These are phyloP conservation scores for Gymnorhina tibicen DNA, from an alignment of 2,113 vertebrate genomes.

Conservation along the genomic window DNA sequence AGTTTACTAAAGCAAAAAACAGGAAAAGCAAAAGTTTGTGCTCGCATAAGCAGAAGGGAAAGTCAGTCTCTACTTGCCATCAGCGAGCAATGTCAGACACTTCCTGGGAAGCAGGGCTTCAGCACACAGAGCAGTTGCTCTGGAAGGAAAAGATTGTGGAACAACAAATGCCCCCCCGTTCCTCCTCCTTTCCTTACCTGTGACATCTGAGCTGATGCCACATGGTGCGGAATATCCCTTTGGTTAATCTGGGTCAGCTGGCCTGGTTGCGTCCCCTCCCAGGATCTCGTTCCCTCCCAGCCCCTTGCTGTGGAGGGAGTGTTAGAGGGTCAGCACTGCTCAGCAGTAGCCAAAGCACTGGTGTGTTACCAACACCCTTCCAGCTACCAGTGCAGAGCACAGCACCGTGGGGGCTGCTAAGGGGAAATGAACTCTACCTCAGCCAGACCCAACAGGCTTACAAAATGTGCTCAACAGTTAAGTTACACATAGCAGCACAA, in stretches of 20 bases:
- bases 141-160: not conserved
- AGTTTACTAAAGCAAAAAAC: not conserved
- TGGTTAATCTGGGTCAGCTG: not conserved
- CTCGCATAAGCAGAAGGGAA: not conserved
- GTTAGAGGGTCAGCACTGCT: not conserved
- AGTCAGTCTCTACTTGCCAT: too few relatives aligned
- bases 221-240: not conserved
- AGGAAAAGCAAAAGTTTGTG: not conserved
- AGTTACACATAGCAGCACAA: not conserved
- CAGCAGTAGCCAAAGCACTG: not conserved
- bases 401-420: not conserved
- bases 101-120: not conserved
- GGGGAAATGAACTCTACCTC: not conserved
- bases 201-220: not conserved
- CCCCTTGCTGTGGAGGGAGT: not conserved
- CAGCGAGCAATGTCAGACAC: accelerated
- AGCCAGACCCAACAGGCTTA: not conserved
- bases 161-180: not conserved
- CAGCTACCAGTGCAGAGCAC: not conserved
- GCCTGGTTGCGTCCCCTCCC: not conserved
- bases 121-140: not conserved
- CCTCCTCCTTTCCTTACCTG: not conserved
- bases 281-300: not conserved
- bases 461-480: not conserved
- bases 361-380: not conserved